Base-by-base conservation (phyloP, 2,797 vertebrate species). In the Cirrhinus molitorella region DNA sequence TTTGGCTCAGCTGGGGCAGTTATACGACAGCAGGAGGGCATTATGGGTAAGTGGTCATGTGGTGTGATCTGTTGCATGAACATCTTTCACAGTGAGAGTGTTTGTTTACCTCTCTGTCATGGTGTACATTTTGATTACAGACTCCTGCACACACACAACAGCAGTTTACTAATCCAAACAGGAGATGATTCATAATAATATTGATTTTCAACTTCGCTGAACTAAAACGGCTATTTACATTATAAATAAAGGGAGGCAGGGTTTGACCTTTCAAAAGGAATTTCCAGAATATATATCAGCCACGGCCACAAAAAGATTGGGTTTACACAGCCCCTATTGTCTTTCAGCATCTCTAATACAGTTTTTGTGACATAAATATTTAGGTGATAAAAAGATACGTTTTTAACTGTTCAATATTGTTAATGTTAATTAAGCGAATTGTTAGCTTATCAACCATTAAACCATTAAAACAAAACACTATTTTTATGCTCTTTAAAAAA, bases 1-100 rank as follows among this genome's bases (percentile, higher is more conserved):
- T 85, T 82, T 75, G 80, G 73, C 76, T 65, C 57, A 73, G 34
- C 37, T 61, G 12, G 79, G 55, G 70, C 43, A 63, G 70, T 53
- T 74, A 73, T 40, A 25, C 6, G 43, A 82, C 80, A 82, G 80
- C 70, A 66, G 80, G 71, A 40, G 81, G 72, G 61, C 63, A 76
- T 83, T 83, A 45, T 67, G 81, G 81, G 81, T 83, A 83, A 83
- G 75, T 57, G 47, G 61, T 67, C 49, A 37, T 49, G 74, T 47
- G 80, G 80, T 37, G 43, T 37, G 43, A 61, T 75, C 45, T 43
- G 59, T 43, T 43, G 9, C 80, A 75, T 43, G 47, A 79, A 55
- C 31, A 67, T 37, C 61, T 67, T 79, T 79, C 63, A 25, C 47
- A 67, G 63, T 37, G 77, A 65, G 21, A 4, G 77, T 79, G 76